These are phyloP conservation scores for Drosophila buzzatii DNA, from an alignment of 2,888 invertebrate genomes.

Conservation along the genomic window DNA sequence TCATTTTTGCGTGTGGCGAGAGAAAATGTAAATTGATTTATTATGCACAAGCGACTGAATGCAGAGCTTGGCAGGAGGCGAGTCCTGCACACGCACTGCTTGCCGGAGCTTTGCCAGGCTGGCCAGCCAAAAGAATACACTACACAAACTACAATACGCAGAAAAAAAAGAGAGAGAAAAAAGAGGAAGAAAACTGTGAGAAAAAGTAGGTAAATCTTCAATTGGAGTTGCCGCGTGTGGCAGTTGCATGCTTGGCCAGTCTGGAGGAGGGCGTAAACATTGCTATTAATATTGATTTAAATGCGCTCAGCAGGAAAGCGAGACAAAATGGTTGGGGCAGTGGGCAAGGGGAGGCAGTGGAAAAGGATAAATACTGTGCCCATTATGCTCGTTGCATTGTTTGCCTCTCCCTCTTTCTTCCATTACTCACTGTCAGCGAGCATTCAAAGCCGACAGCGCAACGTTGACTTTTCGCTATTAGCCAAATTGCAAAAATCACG, in stretches of 20 bases:
- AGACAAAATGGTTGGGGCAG: background rate
- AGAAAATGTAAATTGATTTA: slow-evolving; percentile 78
- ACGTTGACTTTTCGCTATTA: slow-evolving; percentile 68
- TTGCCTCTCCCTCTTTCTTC: slow-evolving; percentile 12
- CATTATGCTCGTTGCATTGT: slow-evolving; percentile 30
- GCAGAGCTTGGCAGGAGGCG: slow-evolving; percentile 52
- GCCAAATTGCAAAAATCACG: slow-evolving; percentile 71
- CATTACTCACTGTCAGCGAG: slow-evolving; percentile 65
- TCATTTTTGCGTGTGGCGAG: slow-evolving; percentile 69
- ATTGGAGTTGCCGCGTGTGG: slow-evolving; percentile 46
- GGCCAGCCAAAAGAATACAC: slow-evolving; percentile 31
- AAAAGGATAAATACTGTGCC: slow-evolving; percentile 16
- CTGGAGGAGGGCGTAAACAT: slow-evolving; percentile 59
- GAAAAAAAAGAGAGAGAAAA: slow-evolving; percentile 1
- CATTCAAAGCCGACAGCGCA: slow-evolving; percentile 58
- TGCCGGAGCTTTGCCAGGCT: slow-evolving; percentile 19
- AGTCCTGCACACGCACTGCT: slow-evolving; percentile 27
- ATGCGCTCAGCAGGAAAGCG: slow-evolving; percentile 34
- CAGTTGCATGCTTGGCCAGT: slow-evolving; percentile 44
- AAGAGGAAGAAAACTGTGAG: slow-evolving; percentile 14
- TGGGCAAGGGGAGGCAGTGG: background rate
- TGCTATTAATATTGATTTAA: slow-evolving; percentile 76
- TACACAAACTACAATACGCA: background rate
- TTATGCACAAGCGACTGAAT: slow-evolving; percentile 75
- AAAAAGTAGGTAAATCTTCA: slow-evolving; percentile 57